Evolutionary conservation across 2,113 vertebrate genomes (phyloP).

Genomic region (Nerophis lumbriciformis): DNA sequence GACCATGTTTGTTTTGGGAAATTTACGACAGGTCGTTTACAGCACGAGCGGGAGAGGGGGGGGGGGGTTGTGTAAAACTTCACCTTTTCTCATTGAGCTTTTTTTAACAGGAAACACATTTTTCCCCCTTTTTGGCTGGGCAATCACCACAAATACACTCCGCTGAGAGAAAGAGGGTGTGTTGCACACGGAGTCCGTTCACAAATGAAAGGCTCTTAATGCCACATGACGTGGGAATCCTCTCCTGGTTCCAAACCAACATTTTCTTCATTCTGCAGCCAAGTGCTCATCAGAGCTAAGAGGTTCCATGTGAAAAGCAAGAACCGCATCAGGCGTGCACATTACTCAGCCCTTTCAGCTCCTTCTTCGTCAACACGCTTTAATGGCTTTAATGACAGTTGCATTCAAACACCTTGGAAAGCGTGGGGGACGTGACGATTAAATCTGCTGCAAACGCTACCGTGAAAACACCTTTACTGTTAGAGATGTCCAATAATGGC

Average conservation of each 20-base stretch:
- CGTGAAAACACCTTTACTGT: background rate
- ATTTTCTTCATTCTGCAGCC: background rate
- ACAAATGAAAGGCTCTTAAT: slow-evolving; percentile 8
- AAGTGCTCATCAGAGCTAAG: slow-evolving; percentile 10
- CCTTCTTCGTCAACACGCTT: background rate
- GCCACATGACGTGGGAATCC: background rate
- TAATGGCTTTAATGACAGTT: slow-evolving; percentile 2
- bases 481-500: too few species aligned
- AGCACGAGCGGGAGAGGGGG: too few species aligned
- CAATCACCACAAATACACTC: background rate
- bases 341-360: background rate
- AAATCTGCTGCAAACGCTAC: background rate
- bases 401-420: background rate
- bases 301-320: slow-evolving; percentile 17
- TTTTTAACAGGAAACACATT: slow-evolving; percentile 5
- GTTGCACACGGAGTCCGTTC: background rate
- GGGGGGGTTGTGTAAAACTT: background rate
- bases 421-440: background rate
- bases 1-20: too few species aligned
- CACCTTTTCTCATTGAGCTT: background rate
- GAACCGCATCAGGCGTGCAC: background rate
- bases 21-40: too few species aligned
- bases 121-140: background rate
- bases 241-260: slow-evolving; percentile 2
- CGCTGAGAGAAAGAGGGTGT: background rate